Percentiles rank a stretch among this genome's conserved stretches.
phyloP scores from a whole-genome alignment of 1,140 invertebrate genomes.

The Temnothorax longispinosus region DNA sequence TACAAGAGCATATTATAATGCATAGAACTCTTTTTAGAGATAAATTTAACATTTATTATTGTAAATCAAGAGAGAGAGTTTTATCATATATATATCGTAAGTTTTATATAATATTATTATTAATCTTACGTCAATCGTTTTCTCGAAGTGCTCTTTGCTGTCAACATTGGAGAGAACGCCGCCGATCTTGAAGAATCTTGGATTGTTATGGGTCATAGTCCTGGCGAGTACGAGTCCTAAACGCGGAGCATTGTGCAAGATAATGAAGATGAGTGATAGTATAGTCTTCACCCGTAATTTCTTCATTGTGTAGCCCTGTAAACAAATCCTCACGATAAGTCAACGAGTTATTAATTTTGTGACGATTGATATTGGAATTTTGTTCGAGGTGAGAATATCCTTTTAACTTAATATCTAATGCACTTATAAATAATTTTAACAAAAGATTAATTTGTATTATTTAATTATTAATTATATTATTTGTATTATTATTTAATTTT shows the following conservation, averaged over 20 bases:
- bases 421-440: neutral
- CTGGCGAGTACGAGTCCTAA: slow-evolving; percentile 39
- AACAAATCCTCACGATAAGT: neutral
- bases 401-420: neutral
- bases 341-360: neutral
- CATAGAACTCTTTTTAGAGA: neutral
- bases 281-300: slow-evolving; percentile 32
- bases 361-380: neutral
- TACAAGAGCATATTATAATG: neutral
- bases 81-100: neutral
- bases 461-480: neutral
- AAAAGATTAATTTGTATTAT: neutral
- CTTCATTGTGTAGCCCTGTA: slow-evolving; percentile 32
- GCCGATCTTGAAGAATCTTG: slow-evolving; percentile 94
- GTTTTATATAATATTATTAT: neutral
- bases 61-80: neutral
- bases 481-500: neutral
- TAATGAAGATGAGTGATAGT: slow-evolving; percentile 62
- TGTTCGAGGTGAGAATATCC: neutral
- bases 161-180: slow-evolving; percentile 94
- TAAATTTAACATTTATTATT: neutral
- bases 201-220: slow-evolving; percentile 85
- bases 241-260: slow-evolving; percentile 50
- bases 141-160: slow-evolving; percentile 91
- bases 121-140: slow-evolving; percentile 91